phyloP scores from a whole-genome alignment of 2,888 invertebrate genomes.

The Pteria penguin region DNA sequence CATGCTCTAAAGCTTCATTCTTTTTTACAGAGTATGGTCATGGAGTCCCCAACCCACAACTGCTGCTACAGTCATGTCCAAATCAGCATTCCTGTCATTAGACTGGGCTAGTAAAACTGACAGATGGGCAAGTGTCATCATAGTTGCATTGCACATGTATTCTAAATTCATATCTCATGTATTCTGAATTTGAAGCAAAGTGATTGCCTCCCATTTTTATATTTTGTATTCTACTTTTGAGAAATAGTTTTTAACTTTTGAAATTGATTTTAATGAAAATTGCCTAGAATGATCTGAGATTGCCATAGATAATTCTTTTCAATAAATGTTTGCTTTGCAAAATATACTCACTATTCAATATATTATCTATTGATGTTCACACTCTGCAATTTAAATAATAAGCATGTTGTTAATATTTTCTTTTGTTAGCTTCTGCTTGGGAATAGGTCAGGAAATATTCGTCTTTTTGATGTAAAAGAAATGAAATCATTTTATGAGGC shows the following conservation, averaged over 20 bases:
- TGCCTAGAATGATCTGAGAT: too few species aligned
- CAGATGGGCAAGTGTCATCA: constrained; percentile 81
- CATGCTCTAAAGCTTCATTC: too few species aligned
- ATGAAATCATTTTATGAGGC: constrained; percentile 83
- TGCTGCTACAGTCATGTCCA: constrained; percentile 82
- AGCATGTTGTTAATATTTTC: too few species aligned
- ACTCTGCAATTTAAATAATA: too few species aligned
- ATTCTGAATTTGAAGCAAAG: neutral
- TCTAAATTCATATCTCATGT: too few species aligned
- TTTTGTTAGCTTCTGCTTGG: constrained; percentile 82
- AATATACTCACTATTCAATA: too few species aligned
- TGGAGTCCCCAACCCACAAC: constrained; percentile 81
- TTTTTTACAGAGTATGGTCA: constrained; percentile 78
- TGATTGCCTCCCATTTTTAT: neutral
- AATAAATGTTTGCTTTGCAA: too few species aligned
- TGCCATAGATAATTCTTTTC: too few species aligned
- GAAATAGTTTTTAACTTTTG: too few species aligned
- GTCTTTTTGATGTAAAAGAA: constrained; percentile 84
- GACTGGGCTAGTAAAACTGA: constrained; percentile 85
- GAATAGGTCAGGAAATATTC: constrained; percentile 82
- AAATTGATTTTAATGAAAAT: too few species aligned
- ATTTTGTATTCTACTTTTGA: neutral
- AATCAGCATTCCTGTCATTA: constrained; percentile 82
- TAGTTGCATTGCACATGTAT: too few species aligned
- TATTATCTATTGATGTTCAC: too few species aligned